phyloP scores from a whole-genome alignment of 1,140 invertebrate species.

The Homarus americanus region DNA sequence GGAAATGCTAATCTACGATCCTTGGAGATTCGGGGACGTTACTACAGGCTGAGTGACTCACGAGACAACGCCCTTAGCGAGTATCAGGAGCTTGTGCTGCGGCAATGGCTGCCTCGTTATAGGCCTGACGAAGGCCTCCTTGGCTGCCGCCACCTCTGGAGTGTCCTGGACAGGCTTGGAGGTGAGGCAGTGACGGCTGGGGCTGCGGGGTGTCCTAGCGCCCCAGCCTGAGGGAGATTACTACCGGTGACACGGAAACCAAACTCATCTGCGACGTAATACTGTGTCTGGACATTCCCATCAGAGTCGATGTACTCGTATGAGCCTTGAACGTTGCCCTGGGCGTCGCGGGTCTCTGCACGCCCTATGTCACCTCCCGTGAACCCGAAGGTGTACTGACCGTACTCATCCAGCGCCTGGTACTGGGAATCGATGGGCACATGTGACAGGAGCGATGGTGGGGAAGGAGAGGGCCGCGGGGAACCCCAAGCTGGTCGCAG shows the following conservation, averaged over 20 bases:
- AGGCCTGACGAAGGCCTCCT: conserved; percentile 3
- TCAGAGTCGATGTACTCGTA: conserved; percentile 62
- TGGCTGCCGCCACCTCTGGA: conserved; percentile 54
- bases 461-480: too few relatives aligned
- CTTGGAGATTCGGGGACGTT: too few relatives aligned
- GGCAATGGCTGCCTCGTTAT: conserved; percentile 33
- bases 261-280: conserved; percentile 55
- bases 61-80: conserved; percentile 16
- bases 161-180: conserved; percentile 58
- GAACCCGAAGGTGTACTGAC: conserved; percentile 62
- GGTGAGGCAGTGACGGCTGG: conserved; percentile 1
- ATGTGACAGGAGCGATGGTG: conserved; percentile 8
- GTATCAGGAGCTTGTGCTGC: conserved; percentile 4
- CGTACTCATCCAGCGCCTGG: conserved; percentile 53
- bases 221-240: conserved; percentile 53
- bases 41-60: too few relatives aligned
- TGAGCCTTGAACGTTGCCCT: conserved; percentile 33
- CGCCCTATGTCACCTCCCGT: conserved; percentile 28
- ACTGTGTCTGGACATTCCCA: conserved; percentile 56
- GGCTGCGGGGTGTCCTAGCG: too few relatives aligned
- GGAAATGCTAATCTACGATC: too few relatives aligned
- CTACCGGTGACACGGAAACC: conserved; percentile 63
- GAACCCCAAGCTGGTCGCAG: too few relatives aligned
- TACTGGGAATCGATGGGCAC: conserved; percentile 53
- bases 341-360: conserved; percentile 50